Base-by-base conservation (phyloP, 2,888 invertebrate genomes). In the Camptogramma bilineatum region DNA sequence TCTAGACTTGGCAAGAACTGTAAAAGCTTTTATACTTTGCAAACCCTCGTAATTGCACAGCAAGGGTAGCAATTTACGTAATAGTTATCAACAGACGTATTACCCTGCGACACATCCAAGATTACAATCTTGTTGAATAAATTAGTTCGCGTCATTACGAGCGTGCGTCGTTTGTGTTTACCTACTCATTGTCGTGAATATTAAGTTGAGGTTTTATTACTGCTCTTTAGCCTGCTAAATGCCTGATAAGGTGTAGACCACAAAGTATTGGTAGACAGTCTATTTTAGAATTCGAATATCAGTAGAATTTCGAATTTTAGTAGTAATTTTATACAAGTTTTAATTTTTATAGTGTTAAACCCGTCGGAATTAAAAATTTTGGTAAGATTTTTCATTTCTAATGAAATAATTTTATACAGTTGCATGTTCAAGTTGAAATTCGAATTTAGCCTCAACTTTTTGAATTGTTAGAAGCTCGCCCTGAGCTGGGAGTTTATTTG, bases 81-180 rank as follows among this genome's bases (percentile, higher is more conserved):
- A 76, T 73, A 77, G 74, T 77, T 79, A 77, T 78, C 77, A 81
- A 76, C 76, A 75, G 75, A 76, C 75, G 73, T 79, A 77, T 64
- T 55, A 62, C 62, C 44, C 44, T 53, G 57, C 59, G 66, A 47
- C 64, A 65, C 66, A 68, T 55, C 52, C 64, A 69, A 77, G 85
- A 85, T 83, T 83, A 71, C 72, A 56, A 83, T 84, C 82, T 78
- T 80, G 78, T 80, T 82, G 85, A 83, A 87, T 87, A 86, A 84
- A 87, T 87, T 86, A 84, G 78, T 79, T 80, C 71, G 69, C 76
- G 80, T 79, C 82, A 82, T 81, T 79, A 80, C 71, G 60, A 76
- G 71, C 76, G 73, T 69, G 73, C 62, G 61, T 68, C 73, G 70
- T 74, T 77, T 73, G 73, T 67, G 72, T 73, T 67, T 64, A 68